Evolutionary conservation across 2,888 invertebrate genomes (phyloP).

Genomic region (Drosophila cyrtoloma): DNA sequence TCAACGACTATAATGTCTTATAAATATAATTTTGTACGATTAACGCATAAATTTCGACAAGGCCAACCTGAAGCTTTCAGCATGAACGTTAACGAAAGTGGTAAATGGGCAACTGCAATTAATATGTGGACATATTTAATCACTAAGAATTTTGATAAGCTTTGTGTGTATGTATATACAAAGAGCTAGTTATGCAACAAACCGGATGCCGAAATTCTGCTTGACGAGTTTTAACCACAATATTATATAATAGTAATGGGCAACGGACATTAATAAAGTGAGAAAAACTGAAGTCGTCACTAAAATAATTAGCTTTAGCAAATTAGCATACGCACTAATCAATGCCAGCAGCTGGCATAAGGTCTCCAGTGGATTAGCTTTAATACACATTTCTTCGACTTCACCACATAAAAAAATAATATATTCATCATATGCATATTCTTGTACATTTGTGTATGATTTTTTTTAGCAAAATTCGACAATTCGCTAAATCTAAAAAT

Average conservation of each 20-base stretch:
- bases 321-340: slow-evolving; percentile 75
- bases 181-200: slow-evolving; percentile 72
- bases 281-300: slow-evolving; percentile 55
- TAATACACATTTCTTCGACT: slow-evolving; percentile 55
- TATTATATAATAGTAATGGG: slow-evolving; percentile 71
- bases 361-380: slow-evolving; percentile 40
- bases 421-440: slow-evolving; percentile 1
- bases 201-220: slow-evolving; percentile 54
- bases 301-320: slow-evolving; percentile 17
- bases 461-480: slow-evolving; percentile 34
- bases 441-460: slow-evolving; percentile 3
- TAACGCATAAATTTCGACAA: slow-evolving; percentile 59
- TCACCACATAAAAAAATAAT: slow-evolving; percentile 17
- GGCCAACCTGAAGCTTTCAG: slow-evolving; percentile 56
- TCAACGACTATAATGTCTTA: slow-evolving; percentile 49
- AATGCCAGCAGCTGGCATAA: slow-evolving; percentile 39
- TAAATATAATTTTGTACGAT: slow-evolving; percentile 47
- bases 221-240: slow-evolving; percentile 49
- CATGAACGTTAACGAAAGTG: slow-evolving; percentile 68
- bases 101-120: slow-evolving; percentile 65
- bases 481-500: slow-evolving; percentile 53
- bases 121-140: slow-evolving; percentile 54
- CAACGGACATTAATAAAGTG: slow-evolving; percentile 59
- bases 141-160: slow-evolving; percentile 45
- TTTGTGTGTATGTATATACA: slow-evolving; percentile 43